Conservation (phyloP, 2,113 vertebrate species). For the Columba livia region DNA sequence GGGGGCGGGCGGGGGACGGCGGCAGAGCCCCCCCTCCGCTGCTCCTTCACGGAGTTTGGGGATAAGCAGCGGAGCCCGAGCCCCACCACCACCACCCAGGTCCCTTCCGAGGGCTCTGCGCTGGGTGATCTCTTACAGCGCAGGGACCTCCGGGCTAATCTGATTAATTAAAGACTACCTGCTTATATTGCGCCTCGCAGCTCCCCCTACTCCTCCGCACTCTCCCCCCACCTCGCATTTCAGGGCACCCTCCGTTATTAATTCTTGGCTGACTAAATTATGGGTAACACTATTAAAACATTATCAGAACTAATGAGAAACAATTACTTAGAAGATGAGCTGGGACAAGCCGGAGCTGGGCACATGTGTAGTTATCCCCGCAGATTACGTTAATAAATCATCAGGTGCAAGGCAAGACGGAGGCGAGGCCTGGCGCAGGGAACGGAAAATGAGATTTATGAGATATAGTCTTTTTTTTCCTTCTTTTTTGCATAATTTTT, state of each 20-base stretch:
- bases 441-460: slow-evolving; percentile 82
- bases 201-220: not conserved
- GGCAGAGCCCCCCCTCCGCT: not conserved
- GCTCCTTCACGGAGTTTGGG: not conserved
- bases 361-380: slow-evolving; percentile 71
- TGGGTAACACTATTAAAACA: slow-evolving; percentile 92
- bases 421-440: slow-evolving; percentile 81
- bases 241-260: slow-evolving; percentile 59
- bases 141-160: slow-evolving; percentile 32
- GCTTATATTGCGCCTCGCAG: slow-evolving; percentile 10
- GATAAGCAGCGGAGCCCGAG: not conserved
- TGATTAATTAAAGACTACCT: slow-evolving; percentile 73
- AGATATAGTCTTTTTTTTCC: slow-evolving; percentile 60
- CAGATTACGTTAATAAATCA: slow-evolving; percentile 91
- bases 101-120: not conserved
- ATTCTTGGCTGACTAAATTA: slow-evolving; percentile 89
- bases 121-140: not conserved
- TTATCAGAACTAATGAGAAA: slow-evolving; percentile 90
- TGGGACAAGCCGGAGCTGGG: slow-evolving; percentile 78
- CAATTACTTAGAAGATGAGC: slow-evolving; percentile 89
- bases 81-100: not conserved
- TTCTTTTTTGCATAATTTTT: slow-evolving; percentile 87
- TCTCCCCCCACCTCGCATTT: not conserved
- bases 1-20: not conserved
- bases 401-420: slow-evolving; percentile 78